Base-by-base conservation (phyloP, 2,113 vertebrate species). In the Epinephelus fuscoguttatus region DNA sequence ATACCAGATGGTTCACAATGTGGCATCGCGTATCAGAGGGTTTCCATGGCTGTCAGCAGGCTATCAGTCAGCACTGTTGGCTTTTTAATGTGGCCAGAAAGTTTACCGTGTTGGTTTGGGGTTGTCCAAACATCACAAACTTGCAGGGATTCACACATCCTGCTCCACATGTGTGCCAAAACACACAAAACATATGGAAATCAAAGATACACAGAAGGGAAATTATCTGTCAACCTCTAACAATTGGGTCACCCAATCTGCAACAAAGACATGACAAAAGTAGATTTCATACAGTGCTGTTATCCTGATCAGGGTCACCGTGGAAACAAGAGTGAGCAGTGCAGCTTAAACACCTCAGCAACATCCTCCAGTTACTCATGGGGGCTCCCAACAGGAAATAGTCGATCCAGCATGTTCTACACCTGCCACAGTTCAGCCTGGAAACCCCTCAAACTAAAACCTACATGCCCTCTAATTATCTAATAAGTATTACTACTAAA, bases 1-100 rank as follows among this genome's bases (percentile, higher is more conserved):
- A 70, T 0, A 56, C 4, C 12, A 76, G 60, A 81, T 57, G 82
- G n/a, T 21, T 86, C 62, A 33, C 75, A 56, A 55, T 53, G 60
- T 85, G 80, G 33, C 88, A 70, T 62, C 59, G 14, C 70, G 45
- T 82, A 76, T 84, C 57, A 5, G 23, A n/a, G 70, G 64, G 67
- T 84, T 80, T 86, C 56, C 82, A 84, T 27, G 55, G 80, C 61
- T 88, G 85, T 81, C 83, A 88, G 59, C 0, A 14, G 30, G 25
- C 21, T 60, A 14, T 52, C 70, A 64, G 52, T 84, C 81, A 86
- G 18, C 19, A 3, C 37, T 23, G 27, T n/a, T 40, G 53, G 15
- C 42, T 23, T 67, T 74, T 64, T 68, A 72, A 74, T 61, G 25
- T 27, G 52, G 76, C 23, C 40, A 66, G 17, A 76, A 63, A 73